Base-by-base conservation (phyloP, 2,888 invertebrate species). In the Chymomyza fuscimana region DNA sequence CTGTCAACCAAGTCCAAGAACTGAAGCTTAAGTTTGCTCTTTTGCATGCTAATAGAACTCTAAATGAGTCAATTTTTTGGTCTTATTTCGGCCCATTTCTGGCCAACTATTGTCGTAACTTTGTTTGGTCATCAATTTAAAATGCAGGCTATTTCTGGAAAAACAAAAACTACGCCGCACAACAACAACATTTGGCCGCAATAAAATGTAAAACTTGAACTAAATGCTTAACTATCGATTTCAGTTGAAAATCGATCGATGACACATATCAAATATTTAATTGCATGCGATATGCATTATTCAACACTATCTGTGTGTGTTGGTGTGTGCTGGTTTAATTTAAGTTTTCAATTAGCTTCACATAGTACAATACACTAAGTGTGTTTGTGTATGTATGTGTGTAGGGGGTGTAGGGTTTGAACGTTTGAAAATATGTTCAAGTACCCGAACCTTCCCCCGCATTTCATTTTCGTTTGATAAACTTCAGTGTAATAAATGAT, bases 231-330 rank as follows among this genome's bases (percentile, higher is more conserved):
- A 58, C 67, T 73, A 86, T 79, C 74, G 74, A 81, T 75, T 64
- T 70, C 36, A 60, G 70, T 72, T 67, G 46, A 56, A 32, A 70
- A 84, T 70, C 82, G 79, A 74, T 77, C 80, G 83, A 78, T 81
- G 82, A 65, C 80, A 82, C 82, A 80, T 78, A 82, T 86, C 67
- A 83, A 81, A 69, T 75, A 80, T 86, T 80, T 70, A 80, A 78
- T 85, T 78, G 68, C 59, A 69, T 74, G 77, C 69, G 65, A 65
- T 67, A 63, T 68, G 70, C 72, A 77, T 66, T 74, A 74, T 72
- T 72, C 5, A 65, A 74, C 50, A 60, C 40, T 12, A 12, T 32
- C 1, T 52, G 32, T 9, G 36, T 51, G 12, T 15, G 40, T 46
- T 12, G 62, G 12, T 22, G 46, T 19, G 6, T 62, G 25, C 40